These are phyloP conservation scores for Dasypogon diadema DNA, from an alignment of 2,888 invertebrate species.

Conservation along the genomic window DNA sequence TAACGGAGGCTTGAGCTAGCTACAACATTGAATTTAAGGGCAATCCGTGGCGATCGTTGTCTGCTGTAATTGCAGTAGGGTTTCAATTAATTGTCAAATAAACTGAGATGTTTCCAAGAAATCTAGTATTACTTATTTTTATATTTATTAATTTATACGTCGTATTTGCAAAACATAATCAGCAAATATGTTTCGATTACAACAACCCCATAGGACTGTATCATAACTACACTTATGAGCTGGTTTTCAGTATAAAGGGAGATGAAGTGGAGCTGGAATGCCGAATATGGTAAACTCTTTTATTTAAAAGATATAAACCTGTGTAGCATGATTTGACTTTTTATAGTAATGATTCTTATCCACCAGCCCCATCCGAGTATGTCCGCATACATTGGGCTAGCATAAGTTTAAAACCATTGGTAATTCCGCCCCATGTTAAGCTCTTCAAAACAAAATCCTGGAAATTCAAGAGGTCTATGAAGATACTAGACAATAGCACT, in stretches of 20 bases:
- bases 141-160: neutral
- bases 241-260: conserved; percentile 29
- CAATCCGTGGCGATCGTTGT: no score
- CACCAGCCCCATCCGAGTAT: neutral
- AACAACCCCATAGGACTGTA: conserved; percentile 43
- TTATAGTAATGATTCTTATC: conserved; percentile 44
- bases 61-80: no score
- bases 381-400: conserved; percentile 30
- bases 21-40: no score
- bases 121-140: neutral
- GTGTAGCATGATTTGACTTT: neutral
- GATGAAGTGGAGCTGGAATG: conserved; percentile 48
- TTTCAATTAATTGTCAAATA: no score
- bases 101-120: no score
- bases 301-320: neutral
- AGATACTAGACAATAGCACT: conserved; percentile 31
- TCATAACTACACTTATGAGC: conserved; percentile 43
- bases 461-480: conserved; percentile 43
- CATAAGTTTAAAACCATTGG: conserved; percentile 5
- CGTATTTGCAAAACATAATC: conserved; percentile 7
- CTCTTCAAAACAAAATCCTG: conserved; percentile 37
- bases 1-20: no score
- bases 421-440: neutral
- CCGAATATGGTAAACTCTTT: conserved; percentile 40
- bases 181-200: conserved; percentile 45